Conservation (phyloP, 2,113 vertebrate genomes). For the Trogon surrucura region DNA sequence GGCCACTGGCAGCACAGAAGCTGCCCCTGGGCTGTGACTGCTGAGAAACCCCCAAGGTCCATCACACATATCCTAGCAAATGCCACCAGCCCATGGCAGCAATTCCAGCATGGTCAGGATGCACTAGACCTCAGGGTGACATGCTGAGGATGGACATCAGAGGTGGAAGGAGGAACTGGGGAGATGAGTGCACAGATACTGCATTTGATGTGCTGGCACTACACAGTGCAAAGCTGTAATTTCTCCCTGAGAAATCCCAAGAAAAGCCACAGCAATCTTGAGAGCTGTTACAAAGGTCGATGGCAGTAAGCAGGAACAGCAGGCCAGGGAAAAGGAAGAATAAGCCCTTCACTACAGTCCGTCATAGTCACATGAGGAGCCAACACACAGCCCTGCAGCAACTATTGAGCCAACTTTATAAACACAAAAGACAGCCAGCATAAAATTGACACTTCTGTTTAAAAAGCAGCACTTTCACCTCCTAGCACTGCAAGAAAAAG, state of each 20-base stretch:
- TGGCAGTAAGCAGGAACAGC: neutral
- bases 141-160: neutral
- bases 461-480: neutral
- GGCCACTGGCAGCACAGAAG: neutral
- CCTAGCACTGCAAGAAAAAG: neutral
- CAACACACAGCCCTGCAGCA: neutral
- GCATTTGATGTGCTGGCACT: neutral
- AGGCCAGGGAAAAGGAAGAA: neutral
- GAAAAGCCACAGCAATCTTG: neutral
- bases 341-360: neutral
- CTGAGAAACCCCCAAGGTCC: neutral
- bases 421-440: neutral
- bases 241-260: neutral
- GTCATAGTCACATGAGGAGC: neutral
- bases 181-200: accelerated
- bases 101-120: neutral
- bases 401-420: neutral
- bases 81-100: neutral
- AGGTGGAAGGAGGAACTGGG: neutral
- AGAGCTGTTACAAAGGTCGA: neutral
- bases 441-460: neutral
- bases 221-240: neutral
- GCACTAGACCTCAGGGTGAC: neutral
- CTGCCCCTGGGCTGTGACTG: neutral
- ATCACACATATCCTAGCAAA: neutral